Percentiles rank a stretch among this genome's conserved stretches.
phyloP scores from a whole-genome alignment of 2,797 vertebrate genomes.

The Tokudaia muenninki region DNA sequence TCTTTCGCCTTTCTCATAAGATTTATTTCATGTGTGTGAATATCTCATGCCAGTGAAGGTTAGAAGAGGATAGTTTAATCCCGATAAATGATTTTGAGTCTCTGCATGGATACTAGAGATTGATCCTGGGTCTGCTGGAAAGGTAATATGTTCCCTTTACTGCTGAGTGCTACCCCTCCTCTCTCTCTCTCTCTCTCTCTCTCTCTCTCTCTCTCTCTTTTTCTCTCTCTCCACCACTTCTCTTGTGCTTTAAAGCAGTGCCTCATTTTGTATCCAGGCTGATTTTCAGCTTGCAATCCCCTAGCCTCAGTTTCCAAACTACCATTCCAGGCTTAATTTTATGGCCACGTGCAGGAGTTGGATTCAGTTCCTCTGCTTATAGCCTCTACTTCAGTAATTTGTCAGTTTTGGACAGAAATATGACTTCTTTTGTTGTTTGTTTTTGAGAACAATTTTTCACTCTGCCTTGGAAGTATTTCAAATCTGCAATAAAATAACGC shows the following conservation, averaged over 20 bases:
- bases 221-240: too few relatives aligned
- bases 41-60: neutral
- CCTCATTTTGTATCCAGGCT: neutral
- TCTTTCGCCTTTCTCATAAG: neutral
- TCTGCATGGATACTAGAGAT: neutral
- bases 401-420: neutral
- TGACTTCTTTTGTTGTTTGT: neutral
- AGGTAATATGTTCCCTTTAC: neutral
- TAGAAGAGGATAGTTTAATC: too few relatives aligned
- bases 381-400: neutral
- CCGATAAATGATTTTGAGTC: neutral
- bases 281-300: neutral
- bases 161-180: neutral
- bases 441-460: neutral
- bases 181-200: too few relatives aligned
- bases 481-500: neutral
- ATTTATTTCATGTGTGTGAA: neutral
- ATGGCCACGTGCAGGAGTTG: neutral
- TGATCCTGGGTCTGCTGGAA: neutral
- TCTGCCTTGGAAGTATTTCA: neutral
- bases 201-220: too few relatives aligned
- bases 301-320: neutral
- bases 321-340: neutral
- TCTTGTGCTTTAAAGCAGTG: neutral
- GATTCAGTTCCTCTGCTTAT: neutral